Evolutionary conservation across 1,140 invertebrate species (phyloP).

Genomic region (Solenopsis invicta): DNA sequence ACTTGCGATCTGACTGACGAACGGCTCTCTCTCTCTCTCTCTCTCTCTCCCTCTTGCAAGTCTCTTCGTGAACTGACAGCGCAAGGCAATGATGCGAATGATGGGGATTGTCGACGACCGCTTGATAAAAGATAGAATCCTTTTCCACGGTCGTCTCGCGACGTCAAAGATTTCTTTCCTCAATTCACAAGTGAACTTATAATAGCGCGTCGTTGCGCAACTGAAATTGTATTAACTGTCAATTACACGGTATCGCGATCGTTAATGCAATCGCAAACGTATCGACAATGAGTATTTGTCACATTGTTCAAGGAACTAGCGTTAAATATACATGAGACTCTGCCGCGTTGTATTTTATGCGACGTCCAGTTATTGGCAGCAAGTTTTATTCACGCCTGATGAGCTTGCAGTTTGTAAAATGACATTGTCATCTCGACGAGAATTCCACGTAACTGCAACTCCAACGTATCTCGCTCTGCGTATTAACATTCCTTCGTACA

Average conservation of each 20-base stretch:
- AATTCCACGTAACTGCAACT: neutral
- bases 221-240: conserved; percentile 6
- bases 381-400: conserved; percentile 26
- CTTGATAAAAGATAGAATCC: neutral
- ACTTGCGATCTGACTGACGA: conserved; percentile 73
- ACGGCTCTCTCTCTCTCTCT: conserved; percentile 45
- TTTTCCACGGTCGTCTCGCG: conserved; percentile 20
- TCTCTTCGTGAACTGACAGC: conserved; percentile 47
- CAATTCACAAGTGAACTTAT: neutral
- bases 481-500: neutral
- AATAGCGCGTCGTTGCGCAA: conserved; percentile 23
- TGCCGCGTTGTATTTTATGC: neutral
- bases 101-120: conserved; percentile 35
- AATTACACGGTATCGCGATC: conserved; percentile 7
- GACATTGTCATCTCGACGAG: neutral
- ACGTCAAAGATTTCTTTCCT: conserved; percentile 40
- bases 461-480: neutral
- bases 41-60: neutral
- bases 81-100: conserved; percentile 66
- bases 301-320: conserved; percentile 28
- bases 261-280: conserved; percentile 28
- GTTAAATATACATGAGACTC: conserved; percentile 48
- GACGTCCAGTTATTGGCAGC: neutral
- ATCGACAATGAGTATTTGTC: conserved; percentile 30
- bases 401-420: conserved; percentile 30